These are phyloP conservation scores for Craterocephalus amniculus DNA, from an alignment of 2,797 vertebrate genomes.

Conservation along the genomic window DNA sequence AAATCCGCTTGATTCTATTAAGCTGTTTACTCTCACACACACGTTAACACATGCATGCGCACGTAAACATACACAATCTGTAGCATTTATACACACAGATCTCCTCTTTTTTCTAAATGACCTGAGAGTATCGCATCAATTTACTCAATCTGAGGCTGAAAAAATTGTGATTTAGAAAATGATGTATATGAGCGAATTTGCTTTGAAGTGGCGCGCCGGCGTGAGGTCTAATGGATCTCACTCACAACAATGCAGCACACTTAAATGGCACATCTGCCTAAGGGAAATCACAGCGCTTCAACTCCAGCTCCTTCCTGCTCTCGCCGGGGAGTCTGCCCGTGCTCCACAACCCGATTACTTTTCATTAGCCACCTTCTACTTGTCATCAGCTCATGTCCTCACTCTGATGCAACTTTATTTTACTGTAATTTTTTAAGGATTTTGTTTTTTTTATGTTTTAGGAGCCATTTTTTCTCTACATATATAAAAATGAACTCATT, in stretches of 20 bases:
- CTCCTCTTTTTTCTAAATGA: slow-evolving; percentile 45
- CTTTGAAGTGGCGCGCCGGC: slow-evolving; percentile 94
- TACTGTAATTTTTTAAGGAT: slow-evolving; percentile 31
- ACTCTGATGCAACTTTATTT: slow-evolving; percentile 50
- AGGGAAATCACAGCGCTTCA: slow-evolving; percentile 87
- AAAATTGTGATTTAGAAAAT: slow-evolving; percentile 78
- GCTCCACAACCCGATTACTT: slow-evolving; percentile 68
- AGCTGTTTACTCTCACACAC: slow-evolving; percentile 66
- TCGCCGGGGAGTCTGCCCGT: slow-evolving; percentile 80
- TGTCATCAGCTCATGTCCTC: slow-evolving; percentile 63
- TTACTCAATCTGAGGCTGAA: slow-evolving; percentile 30
- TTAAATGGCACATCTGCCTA: slow-evolving; percentile 90
- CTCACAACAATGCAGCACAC: slow-evolving; percentile 92
- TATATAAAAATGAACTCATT: too few relatives aligned
- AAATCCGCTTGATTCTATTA: slow-evolving; percentile 79
- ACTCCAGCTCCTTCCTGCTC: slow-evolving; percentile 86
- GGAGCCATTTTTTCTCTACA: slow-evolving; percentile 16
- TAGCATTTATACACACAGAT: slow-evolving; percentile 31
- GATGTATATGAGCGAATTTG: slow-evolving; percentile 90
- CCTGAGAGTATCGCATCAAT: slow-evolving; percentile 41
- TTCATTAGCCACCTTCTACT: slow-evolving; percentile 68
- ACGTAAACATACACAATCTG: slow-evolving; percentile 41
- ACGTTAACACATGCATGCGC: slow-evolving; percentile 20
- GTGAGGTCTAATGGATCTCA: slow-evolving; percentile 91
- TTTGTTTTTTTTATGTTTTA: slow-evolving; percentile 22